Conservation (phyloP, 2,113 vertebrate species). For the Limanda limanda region DNA sequence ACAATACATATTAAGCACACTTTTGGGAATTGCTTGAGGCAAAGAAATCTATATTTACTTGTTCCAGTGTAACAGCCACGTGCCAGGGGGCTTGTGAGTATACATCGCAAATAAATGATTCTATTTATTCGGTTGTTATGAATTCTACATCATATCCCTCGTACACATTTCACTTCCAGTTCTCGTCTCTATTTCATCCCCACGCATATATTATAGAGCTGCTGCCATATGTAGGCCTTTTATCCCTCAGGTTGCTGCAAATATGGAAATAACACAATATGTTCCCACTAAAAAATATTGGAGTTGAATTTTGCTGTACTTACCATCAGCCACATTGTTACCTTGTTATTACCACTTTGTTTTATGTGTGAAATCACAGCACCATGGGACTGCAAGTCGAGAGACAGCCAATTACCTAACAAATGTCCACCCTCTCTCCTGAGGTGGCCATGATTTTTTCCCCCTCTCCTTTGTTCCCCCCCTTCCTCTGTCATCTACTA, state of each 20-base stretch:
- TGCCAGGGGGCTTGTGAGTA: conserved; percentile 26
- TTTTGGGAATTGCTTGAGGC: conserved; percentile 53
- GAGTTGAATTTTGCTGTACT: conserved; percentile 40
- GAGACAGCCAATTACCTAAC: conserved; percentile 73
- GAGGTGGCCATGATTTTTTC: conserved; percentile 45
- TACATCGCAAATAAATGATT: conserved; percentile 53
- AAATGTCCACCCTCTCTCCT: conserved; percentile 70
- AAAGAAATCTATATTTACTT: conserved; percentile 63
- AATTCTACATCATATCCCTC: conserved; percentile 40
- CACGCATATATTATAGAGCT: conserved; percentile 56
- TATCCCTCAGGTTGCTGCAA: conserved; percentile 47
- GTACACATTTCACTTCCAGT: conserved; percentile 43
- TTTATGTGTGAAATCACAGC: conserved; percentile 61
- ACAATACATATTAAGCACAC: conserved; percentile 39
- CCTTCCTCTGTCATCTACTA: conserved; percentile 61
- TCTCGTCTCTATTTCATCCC: conserved; percentile 48
- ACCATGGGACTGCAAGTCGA: conserved; percentile 58
- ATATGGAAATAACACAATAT: conserved; percentile 52
- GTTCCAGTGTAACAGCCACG: conserved; percentile 38
- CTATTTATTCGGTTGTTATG: conserved; percentile 61
- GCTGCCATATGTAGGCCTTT: conserved; percentile 59
- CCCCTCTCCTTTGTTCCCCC: conserved; percentile 43
- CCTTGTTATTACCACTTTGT: conserved; percentile 70
- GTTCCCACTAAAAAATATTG: conserved; percentile 71
- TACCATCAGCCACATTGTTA: conserved; percentile 63